Conservation (phyloP, 2,888 invertebrate species). For the Melinaea menophilus region DNA sequence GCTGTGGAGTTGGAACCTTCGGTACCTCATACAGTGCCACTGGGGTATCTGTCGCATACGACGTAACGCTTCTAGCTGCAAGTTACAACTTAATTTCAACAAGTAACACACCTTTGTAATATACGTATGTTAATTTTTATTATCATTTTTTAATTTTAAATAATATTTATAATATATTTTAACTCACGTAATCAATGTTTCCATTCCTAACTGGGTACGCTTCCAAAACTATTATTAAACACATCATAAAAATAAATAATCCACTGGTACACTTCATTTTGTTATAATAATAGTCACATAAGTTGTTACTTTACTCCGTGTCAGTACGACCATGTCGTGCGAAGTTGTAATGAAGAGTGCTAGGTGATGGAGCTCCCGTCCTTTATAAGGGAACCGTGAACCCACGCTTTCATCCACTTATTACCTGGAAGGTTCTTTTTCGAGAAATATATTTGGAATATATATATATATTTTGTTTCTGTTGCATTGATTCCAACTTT, state of each 20-base stretch:
- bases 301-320: conserved; percentile 1
- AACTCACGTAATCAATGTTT: conserved; percentile 68
- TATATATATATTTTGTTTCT: too few species aligned
- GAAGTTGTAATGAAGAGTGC: conserved; percentile 44
- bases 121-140: neutral
- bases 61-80: conserved; percentile 80
- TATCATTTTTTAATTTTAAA: neutral
- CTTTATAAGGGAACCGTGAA: conserved; percentile 55
- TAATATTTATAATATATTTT: neutral
- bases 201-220: conserved; percentile 52
- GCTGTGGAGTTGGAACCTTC: conserved; percentile 86
- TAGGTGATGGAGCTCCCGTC: conserved; percentile 47
- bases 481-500: too few species aligned
- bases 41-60: conserved; percentile 88
- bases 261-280: conserved; percentile 50
- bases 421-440: conserved; percentile 6
- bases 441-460: too few species aligned
- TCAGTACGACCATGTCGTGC: conserved; percentile 42
- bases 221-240: conserved; percentile 45
- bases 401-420: conserved; percentile 58
- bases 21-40: conserved; percentile 90
- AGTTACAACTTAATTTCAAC: neutral
- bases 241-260: conserved; percentile 46
- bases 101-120: too few species aligned
- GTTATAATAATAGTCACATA: conserved; percentile 9